Conservation (phyloP, 2,888 invertebrate genomes). For the Dryocosmus kuriphilus region DNA sequence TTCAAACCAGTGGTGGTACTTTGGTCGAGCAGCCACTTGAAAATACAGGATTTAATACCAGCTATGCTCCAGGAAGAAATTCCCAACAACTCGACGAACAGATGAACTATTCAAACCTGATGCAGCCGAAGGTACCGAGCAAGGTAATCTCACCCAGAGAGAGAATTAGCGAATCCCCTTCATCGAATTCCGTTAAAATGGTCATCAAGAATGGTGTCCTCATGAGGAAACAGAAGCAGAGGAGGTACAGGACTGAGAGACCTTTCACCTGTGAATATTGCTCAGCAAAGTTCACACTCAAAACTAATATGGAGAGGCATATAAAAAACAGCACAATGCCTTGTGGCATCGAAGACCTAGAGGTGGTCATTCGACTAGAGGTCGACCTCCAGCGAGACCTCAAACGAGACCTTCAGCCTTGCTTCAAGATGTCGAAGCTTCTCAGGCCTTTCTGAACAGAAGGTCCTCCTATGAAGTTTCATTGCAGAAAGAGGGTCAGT, state of each 20-base stretch:
- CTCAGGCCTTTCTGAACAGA: neutral
- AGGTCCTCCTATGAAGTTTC: slow-evolving; percentile 10
- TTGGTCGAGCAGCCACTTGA: slow-evolving; percentile 77
- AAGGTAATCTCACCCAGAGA: slow-evolving; percentile 44
- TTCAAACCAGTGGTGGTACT: slow-evolving; percentile 86
- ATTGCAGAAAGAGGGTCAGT: neutral
- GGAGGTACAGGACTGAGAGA: slow-evolving; percentile 92
- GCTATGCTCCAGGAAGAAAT: slow-evolving; percentile 21
- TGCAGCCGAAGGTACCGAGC: slow-evolving; percentile 53
- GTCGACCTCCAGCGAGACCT: slow-evolving; percentile 78
- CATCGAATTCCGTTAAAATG: slow-evolving; percentile 87
- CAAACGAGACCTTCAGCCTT: slow-evolving; percentile 71
- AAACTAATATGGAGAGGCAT: slow-evolving; percentile 97
- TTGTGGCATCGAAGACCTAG: slow-evolving; percentile 90
- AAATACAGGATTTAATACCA: slow-evolving; percentile 55
- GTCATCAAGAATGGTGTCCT: slow-evolving; percentile 93
- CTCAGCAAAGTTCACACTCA: slow-evolving; percentile 91
- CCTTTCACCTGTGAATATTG: slow-evolving; percentile 95
- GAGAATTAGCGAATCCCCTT: slow-evolving; percentile 59
- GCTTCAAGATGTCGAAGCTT: slow-evolving; percentile 59
- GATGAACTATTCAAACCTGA: slow-evolving; percentile 60
- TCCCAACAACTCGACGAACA: slow-evolving; percentile 53
- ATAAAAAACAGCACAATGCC: slow-evolving; percentile 95
- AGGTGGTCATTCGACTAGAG: slow-evolving; percentile 80
- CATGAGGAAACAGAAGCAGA: slow-evolving; percentile 94